These are phyloP conservation scores for Nannoperca obscura DNA, from an alignment of 2,797 vertebrate species.

Conservation along the genomic window DNA sequence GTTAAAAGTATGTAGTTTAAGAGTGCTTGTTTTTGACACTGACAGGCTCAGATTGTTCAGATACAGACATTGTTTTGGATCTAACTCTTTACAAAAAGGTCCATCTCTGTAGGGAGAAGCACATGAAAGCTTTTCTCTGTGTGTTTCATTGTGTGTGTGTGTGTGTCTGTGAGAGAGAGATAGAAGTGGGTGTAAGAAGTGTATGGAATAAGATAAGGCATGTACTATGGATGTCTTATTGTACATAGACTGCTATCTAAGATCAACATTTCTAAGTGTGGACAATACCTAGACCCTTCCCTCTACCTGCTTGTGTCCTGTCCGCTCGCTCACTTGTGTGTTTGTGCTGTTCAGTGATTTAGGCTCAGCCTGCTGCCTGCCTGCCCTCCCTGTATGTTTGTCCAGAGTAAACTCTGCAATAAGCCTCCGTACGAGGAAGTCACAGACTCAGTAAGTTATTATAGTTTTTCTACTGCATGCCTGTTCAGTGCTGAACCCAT, in stretches of 20 bases:
- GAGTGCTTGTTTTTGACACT: no score
- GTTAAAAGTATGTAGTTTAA: no score
- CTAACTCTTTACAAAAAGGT: no score
- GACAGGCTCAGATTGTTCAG: no score
- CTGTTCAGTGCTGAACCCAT: not conserved
- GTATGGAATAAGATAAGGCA: slow-evolving; percentile 20
- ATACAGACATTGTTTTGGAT: no score
- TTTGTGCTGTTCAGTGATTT: slow-evolving; percentile 39
- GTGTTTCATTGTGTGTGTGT: not conserved
- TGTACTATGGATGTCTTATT: not conserved
- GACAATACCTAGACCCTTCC: not conserved
- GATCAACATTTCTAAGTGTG: not conserved
- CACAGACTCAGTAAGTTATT: not conserved
- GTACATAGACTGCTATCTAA: not conserved
- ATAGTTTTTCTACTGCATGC: not conserved
- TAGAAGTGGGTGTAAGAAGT: not conserved
- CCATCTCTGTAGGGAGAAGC: no score
- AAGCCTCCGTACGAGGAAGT: slow-evolving; percentile 29
- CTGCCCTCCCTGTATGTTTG: slow-evolving; percentile 35
- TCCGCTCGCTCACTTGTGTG: slow-evolving; percentile 4
- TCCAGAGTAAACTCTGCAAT: slow-evolving; percentile 45
- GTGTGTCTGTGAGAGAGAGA: not conserved
- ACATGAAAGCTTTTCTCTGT: slow-evolving; percentile 12
- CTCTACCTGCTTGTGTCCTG: slow-evolving; percentile 4
- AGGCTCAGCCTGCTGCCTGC: not conserved